Conservation (phyloP, 2,113 vertebrate genomes). For the Phoxinus phoxinus region DNA sequence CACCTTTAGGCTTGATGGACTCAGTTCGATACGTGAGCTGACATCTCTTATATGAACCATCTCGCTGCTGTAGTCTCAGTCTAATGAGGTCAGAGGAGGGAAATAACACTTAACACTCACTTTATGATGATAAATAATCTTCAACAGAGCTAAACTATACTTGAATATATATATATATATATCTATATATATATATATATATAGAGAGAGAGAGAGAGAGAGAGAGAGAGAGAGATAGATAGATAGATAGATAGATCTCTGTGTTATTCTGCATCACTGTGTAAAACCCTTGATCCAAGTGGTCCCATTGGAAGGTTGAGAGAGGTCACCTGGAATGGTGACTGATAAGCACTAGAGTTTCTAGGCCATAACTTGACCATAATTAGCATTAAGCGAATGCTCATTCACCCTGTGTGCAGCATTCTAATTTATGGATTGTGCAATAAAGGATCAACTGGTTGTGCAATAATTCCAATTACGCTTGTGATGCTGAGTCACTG, state of each 20-base stretch:
- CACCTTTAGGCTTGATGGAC: conserved; percentile 27
- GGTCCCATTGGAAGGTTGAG: conserved; percentile 51
- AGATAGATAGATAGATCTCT: too few relatives aligned
- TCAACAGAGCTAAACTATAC: background rate
- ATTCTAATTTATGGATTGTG: conserved; percentile 53
- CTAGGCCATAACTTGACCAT: background rate
- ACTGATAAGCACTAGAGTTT: conserved; percentile 56
- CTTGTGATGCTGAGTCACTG: conserved; percentile 39
- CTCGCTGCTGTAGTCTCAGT: background rate
- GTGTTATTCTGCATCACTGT: conserved; percentile 35
- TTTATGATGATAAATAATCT: conserved; percentile 22
- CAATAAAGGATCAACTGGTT: conserved; percentile 43
- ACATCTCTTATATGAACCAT: conserved; percentile 25
- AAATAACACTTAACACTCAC: background rate
- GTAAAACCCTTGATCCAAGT: conserved; percentile 12
- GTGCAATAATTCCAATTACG: conserved; percentile 49
- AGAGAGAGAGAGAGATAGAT: too few relatives aligned
- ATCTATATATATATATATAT: background rate
- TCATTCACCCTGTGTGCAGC: conserved; percentile 35
- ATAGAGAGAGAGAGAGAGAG: too few relatives aligned
- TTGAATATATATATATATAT: background rate
- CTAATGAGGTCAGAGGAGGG: conserved; percentile 8
- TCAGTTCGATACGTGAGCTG: background rate
- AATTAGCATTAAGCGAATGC: conserved; percentile 54
- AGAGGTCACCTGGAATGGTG: conserved; percentile 56